Conservation (phyloP, 2,888 invertebrate species). For the Willowsia nigromaculata region DNA sequence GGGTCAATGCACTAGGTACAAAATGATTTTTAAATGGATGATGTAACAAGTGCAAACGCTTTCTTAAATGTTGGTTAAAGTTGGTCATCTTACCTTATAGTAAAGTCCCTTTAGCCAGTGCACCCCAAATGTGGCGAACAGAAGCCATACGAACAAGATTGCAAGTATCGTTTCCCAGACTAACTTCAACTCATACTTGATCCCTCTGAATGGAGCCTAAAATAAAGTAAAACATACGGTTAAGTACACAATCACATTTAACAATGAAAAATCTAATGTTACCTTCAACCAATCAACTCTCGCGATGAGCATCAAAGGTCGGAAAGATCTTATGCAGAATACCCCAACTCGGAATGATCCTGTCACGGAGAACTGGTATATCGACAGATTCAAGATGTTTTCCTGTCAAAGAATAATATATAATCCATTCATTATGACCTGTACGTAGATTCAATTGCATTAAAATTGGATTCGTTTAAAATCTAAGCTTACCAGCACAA, state of each 20-base stretch:
- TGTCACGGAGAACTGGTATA: constrained; percentile 35
- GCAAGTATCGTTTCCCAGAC: constrained; percentile 60
- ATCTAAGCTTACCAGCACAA: constrained; percentile 63
- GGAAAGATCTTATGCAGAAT: constrained; percentile 50
- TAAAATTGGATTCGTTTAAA: too few species aligned
- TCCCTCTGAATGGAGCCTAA: constrained; percentile 52
- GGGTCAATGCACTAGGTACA: constrained; percentile 32
- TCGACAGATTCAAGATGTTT: constrained; percentile 53
- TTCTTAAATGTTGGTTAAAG: neutral
- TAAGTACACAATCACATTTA: too few species aligned
- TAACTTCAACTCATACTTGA: constrained; percentile 46
- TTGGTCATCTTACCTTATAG: constrained; percentile 38
- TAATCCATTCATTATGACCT: neutral
- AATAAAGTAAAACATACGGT: neutral
- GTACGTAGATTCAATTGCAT: too few species aligned
- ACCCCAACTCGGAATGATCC: constrained; percentile 45
- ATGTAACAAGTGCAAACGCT: neutral
- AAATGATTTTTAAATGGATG: too few species aligned
- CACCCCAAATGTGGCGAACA: constrained; percentile 55
- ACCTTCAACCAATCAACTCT: constrained; percentile 63
- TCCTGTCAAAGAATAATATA: constrained; percentile 26
- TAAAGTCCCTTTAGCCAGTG: constrained; percentile 38
- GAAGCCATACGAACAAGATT: constrained; percentile 60
- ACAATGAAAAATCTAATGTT: too few species aligned
- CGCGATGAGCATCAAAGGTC: constrained; percentile 64